Conservation (phyloP, 2,888 invertebrate species). For the Nephrotoma flavescens region DNA sequence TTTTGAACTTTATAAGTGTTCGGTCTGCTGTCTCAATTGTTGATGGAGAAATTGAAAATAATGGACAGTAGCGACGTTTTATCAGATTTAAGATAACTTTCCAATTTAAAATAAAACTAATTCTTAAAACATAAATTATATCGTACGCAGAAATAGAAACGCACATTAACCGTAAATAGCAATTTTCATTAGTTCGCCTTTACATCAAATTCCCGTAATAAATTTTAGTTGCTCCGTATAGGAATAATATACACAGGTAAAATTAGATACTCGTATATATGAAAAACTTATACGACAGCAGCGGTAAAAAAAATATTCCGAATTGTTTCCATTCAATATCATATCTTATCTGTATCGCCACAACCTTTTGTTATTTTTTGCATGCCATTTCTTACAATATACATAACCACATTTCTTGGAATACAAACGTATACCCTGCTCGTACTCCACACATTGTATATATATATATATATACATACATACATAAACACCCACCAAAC, state of each 20-base stretch:
- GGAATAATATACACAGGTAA: not conserved
- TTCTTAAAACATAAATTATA: not conserved
- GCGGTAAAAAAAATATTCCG: not conserved
- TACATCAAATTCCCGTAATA: not conserved
- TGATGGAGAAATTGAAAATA: too few relatives aligned
- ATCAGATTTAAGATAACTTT: too few relatives aligned
- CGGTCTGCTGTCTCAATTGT: too few relatives aligned
- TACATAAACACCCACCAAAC: not conserved
- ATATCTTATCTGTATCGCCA: not conserved
- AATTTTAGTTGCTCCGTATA: not conserved
- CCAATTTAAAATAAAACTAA: too few relatives aligned
- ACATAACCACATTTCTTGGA: not conserved
- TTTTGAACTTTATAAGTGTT: too few relatives aligned
- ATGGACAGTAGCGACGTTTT: too few relatives aligned
- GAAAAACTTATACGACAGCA: not conserved
- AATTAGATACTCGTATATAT: not conserved
- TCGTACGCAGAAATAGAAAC: not conserved
- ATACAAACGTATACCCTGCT: not conserved
- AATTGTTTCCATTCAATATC: not conserved
- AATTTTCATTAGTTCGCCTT: not conserved
- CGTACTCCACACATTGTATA: not conserved
- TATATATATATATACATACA: not conserved
- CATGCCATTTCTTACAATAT: not conserved
- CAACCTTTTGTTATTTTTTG: not conserved
- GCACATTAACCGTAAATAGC: not conserved